Conservation (phyloP, 2,797 vertebrate genomes). For the Enoplosus armatus region DNA sequence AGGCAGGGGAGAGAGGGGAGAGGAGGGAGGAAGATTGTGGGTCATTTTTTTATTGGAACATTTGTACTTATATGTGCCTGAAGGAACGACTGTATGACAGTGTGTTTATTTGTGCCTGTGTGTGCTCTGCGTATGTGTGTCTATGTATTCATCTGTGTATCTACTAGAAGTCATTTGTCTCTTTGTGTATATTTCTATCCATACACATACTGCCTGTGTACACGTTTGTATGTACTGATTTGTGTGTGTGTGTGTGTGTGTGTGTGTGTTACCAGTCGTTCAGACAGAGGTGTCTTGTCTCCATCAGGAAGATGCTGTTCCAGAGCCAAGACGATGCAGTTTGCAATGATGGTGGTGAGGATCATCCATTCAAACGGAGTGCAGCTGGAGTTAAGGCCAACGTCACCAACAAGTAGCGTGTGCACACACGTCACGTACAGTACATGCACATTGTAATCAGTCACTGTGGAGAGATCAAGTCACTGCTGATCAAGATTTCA, state of each 20-base stretch:
- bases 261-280: conserved; percentile 87
- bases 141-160: not conserved
- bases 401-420: not conserved
- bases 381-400: conserved; percentile 72
- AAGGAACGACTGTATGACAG: not conserved
- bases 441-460: conserved; percentile 1
- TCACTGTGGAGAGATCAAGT: not conserved
- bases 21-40: too few relatives aligned
- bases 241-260: conserved; percentile 21
- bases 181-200: not conserved
- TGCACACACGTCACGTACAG: conserved; percentile 10
- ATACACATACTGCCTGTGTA: conserved; percentile 15
- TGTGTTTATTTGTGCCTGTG: conserved; percentile 14
- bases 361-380: conserved; percentile 98
- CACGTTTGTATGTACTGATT: conserved; percentile 4
- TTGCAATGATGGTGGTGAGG: conserved; percentile 96
- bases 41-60: not conserved
- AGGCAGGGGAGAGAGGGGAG: not conserved
- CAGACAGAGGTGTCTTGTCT: conserved; percentile 96
- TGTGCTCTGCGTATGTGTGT: not conserved
- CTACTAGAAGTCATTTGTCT: not conserved
- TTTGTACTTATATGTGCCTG: too few relatives aligned
- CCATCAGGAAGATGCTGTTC: conserved; percentile 94
- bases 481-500: not conserved
- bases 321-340: conserved; percentile 95